Percentiles rank a stretch among this genome's conserved stretches.
These are phyloP conservation scores for Hypanus sabinus DNA, from an alignment of 2,113 vertebrate species.

Conservation along the genomic window DNA sequence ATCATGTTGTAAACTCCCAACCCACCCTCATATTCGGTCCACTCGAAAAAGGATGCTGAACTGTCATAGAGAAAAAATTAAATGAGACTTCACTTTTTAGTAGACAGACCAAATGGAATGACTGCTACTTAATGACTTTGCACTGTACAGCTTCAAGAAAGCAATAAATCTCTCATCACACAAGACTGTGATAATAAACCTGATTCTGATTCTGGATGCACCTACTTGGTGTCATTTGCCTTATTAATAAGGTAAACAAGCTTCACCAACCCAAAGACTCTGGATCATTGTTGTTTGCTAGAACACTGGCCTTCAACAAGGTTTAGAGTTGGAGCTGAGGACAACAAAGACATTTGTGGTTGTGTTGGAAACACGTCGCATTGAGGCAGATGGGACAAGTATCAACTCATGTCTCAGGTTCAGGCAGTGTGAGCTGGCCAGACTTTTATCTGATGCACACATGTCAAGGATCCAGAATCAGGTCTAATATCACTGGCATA, in stretches of 20 bases:
- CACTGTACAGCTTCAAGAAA: no score
- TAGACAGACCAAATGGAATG: background rate
- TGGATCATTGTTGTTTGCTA: background rate
- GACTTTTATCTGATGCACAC: background rate
- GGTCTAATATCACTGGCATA: no score
- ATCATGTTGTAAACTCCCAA: background rate
- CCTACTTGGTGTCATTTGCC: background rate
- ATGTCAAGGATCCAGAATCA: background rate
- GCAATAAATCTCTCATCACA: no score
- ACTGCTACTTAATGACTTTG: background rate
- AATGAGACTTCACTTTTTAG: background rate
- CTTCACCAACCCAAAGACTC: background rate
- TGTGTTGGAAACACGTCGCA: background rate
- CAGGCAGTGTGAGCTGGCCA: no score
- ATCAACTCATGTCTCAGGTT: no score
- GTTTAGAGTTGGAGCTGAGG: background rate
- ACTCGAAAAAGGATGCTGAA: background rate
- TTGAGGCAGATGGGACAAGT: no score
- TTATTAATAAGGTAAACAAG: background rate
- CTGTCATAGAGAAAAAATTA: background rate
- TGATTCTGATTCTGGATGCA: background rate
- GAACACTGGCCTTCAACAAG: background rate
- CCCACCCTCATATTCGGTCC: background rate
- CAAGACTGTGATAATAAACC: no score
- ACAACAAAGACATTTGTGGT: background rate